Evolutionary conservation across 35 echinoderm and acorn worm species (phyloP), one percentile per base, ranked within the genome.

Genomic region (Chiridota heheva): DNA sequence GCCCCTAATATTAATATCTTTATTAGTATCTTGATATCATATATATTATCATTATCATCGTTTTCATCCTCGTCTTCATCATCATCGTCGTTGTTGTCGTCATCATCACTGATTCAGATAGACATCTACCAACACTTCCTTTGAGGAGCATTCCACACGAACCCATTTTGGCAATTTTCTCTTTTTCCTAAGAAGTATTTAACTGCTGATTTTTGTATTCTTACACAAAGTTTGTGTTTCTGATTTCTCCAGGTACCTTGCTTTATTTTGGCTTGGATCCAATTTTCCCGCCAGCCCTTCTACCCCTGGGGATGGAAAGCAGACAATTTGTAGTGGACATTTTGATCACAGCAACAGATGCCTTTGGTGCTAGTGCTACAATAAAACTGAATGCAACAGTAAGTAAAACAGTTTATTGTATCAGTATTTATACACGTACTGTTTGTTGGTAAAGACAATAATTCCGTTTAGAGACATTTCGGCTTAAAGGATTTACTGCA

Each of bases 181-280:
- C 42, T 40, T 40, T 41, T 71, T 10, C 33, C 8, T 35, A 5
- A 71, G 10, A 12, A 12, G 10, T 53, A 53, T 53, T 53, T 53
- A 53, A 53, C 47, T n/a, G 10, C 47, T n/a, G 10, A 53, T n/a
- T 53, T n/a, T n/a, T n/a, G n/a, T n/a, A n/a, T n/a, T n/a, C n/a
- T n/a, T n/a, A n/a, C n/a, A n/a, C 15, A 13, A 13, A 5, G 41
- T 37, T 7, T 32, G 41, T 38, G 3, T 37, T 25, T 36, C 5
- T 69, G n/a, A n/a, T 53, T 20, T 70, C 44, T 76, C 2, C 42
- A 96, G 93, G 88, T 72, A 70, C 77, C 42, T 42, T 96, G 25
- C 44, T 96, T 20, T 81, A 87, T 72, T 96, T 81, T 88, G 94
- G 94, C 35, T 30, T 91, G 31, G 94, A 91, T 61, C 80, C 88